phyloP scores from a whole-genome alignment of 2,113 vertebrate species.

The Percina caprodes region DNA sequence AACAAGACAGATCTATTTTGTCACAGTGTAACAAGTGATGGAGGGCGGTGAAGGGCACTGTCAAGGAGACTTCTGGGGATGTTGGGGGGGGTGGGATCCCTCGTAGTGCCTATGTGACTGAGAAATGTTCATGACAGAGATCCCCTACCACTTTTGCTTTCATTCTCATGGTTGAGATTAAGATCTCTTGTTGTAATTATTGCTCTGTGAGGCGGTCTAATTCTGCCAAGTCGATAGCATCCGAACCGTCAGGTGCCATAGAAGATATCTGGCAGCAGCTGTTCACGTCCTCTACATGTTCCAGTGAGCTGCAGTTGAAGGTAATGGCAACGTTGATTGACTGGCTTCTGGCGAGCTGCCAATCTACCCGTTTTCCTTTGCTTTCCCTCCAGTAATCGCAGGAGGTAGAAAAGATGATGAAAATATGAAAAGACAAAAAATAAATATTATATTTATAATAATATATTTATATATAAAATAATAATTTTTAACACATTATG shows the following conservation, averaged over 20 bases:
- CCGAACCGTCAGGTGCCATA: slow-evolving; percentile 56
- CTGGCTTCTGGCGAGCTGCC: slow-evolving; percentile 60
- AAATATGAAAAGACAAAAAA: background rate
- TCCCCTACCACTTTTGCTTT: slow-evolving; percentile 9
- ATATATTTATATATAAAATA: no score
- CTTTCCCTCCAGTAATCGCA: background rate
- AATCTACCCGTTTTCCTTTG: slow-evolving; percentile 8
- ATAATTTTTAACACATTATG: no score
- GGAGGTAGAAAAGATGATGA: slow-evolving; percentile 9
- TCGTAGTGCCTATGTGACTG: background rate
- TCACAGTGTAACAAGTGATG: slow-evolving; percentile 8
- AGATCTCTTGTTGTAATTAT: slow-evolving; percentile 78
- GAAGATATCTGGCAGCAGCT: slow-evolving; percentile 62
- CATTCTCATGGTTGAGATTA: slow-evolving; percentile 61
- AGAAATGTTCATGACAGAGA: slow-evolving; percentile 17
- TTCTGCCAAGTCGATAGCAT: slow-evolving; percentile 74
- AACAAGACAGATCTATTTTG: slow-evolving; percentile 18
- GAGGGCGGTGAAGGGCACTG: slow-evolving; percentile 51
- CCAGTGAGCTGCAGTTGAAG: slow-evolving; percentile 54
- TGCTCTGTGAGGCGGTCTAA: slow-evolving; percentile 62
- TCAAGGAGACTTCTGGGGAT: slow-evolving; percentile 68
- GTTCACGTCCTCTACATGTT: slow-evolving; percentile 65
- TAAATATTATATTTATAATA: no score
- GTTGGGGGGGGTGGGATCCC: background rate
- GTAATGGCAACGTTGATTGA: slow-evolving; percentile 39